Conservation (phyloP, 1,140 invertebrate genomes). For the Drosophila jambulina region DNA sequence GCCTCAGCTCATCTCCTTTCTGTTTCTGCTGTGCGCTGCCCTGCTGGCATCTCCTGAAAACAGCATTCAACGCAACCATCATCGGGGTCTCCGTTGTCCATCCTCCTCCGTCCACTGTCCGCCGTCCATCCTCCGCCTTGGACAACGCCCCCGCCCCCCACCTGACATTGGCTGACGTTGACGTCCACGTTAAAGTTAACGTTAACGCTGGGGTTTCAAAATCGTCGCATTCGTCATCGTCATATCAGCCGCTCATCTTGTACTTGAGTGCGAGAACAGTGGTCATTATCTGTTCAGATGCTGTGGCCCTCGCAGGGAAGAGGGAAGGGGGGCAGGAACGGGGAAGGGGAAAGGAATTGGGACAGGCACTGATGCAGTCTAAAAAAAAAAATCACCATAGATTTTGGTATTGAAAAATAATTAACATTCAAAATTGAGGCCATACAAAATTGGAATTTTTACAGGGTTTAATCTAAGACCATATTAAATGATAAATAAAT, state of each 20-base stretch:
- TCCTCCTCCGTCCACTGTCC: slow-evolving; percentile 1
- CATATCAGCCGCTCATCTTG: slow-evolving; percentile 77
- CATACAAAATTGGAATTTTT: background rate
- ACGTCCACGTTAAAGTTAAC: slow-evolving; percentile 24
- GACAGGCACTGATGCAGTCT: slow-evolving; percentile 2
- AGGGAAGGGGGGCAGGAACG: background rate
- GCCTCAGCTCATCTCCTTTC: slow-evolving; percentile 4
- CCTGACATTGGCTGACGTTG: slow-evolving; percentile 20
- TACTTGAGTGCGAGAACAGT: slow-evolving; percentile 77
- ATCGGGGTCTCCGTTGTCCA: slow-evolving; percentile 27
- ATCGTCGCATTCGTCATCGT: slow-evolving; percentile 78
- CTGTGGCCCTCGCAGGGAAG: slow-evolving; percentile 32
- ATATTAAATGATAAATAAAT: background rate
- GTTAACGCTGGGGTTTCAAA: slow-evolving; percentile 56
- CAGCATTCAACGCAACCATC: slow-evolving; percentile 57
- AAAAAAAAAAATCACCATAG: background rate
- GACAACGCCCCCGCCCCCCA: slow-evolving; percentile 28
- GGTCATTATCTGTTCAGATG: slow-evolving; percentile 78
- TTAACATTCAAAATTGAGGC: background rate
- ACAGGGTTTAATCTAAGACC: background rate
- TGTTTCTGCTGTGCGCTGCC: slow-evolving; percentile 9
- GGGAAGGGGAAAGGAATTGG: slow-evolving; percentile 1
- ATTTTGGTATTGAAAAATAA: no score
- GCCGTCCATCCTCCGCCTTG: background rate
- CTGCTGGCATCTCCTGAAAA: slow-evolving; percentile 25